Evolutionary conservation across 2,888 invertebrate species (phyloP).

Genomic region (Octonoba sinensis): DNA sequence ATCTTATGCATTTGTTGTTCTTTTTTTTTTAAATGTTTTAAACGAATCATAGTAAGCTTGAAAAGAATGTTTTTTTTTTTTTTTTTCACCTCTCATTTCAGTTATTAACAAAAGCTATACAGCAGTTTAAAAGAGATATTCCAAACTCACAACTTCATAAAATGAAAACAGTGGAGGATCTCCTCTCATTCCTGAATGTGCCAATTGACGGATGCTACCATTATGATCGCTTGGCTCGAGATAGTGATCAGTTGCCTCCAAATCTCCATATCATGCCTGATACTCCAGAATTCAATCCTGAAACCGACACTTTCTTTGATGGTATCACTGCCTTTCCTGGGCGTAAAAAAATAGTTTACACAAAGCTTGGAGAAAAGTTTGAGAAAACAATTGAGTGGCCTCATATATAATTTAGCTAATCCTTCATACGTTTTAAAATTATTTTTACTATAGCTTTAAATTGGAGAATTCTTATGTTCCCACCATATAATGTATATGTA

Average conservation of each 20-base stretch:
- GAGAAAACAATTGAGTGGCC: slow-evolving; percentile 52
- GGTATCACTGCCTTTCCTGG: slow-evolving; percentile 88
- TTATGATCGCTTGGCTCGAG: slow-evolving; percentile 77
- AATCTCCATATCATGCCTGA: slow-evolving; percentile 88
- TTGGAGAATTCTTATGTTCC: too few species aligned
- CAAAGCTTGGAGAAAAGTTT: slow-evolving; percentile 45
- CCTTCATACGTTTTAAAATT: neutral
- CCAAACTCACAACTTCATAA: slow-evolving; percentile 86
- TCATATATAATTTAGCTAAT: slow-evolving; percentile 17
- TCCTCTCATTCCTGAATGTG: slow-evolving; percentile 80
- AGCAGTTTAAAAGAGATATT: slow-evolving; percentile 81
- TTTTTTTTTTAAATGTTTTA: too few species aligned
- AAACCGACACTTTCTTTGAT: slow-evolving; percentile 80
- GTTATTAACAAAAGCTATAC: slow-evolving; percentile 79
- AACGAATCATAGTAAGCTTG: too few species aligned
- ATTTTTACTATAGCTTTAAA: neutral
- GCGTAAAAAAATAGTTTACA: slow-evolving; percentile 33
- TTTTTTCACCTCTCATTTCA: slow-evolving; percentile 60
- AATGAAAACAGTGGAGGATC: slow-evolving; percentile 81
- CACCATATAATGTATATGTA: too few species aligned
- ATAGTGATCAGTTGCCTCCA: slow-evolving; percentile 81
- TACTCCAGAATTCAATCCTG: slow-evolving; percentile 86
- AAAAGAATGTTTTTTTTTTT: neutral
- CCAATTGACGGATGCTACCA: slow-evolving; percentile 81
- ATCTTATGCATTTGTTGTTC: too few species aligned